Evolutionary conservation across 2,113 vertebrate genomes (phyloP).

Genomic region (Podarcis muralis): DNA sequence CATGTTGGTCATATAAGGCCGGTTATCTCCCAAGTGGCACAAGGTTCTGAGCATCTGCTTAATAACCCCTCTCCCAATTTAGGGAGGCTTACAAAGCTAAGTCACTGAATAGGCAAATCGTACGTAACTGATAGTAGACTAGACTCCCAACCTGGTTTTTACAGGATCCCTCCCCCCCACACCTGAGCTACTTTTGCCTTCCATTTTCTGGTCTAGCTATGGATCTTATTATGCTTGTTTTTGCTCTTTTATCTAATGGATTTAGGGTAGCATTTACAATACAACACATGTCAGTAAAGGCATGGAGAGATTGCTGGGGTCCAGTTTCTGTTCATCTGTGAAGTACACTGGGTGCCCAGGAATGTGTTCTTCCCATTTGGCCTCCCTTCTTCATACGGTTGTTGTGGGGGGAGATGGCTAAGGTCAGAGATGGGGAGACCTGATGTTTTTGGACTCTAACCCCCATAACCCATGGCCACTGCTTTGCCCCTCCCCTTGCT

Average conservation of each 20-base stretch:
- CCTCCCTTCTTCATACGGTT: not conserved
- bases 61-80: not conserved
- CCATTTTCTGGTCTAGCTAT: not conserved
- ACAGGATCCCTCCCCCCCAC: not conserved
- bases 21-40: too few species aligned
- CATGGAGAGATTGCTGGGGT: not conserved
- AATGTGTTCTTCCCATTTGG: not conserved
- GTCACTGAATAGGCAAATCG: not conserved
- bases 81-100: not conserved
- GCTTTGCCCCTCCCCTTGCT: too few species aligned
- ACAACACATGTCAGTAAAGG: too few species aligned
- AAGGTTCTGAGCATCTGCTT: not conserved
- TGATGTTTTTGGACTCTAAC: too few species aligned
- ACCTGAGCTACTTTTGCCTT: too few species aligned
- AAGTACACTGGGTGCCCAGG: not conserved
- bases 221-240: not conserved
- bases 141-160: not conserved
- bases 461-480: too few species aligned
- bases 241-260: not conserved
- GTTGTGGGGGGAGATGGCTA: not conserved
- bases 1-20: too few species aligned
- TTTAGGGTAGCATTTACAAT: too few species aligned
- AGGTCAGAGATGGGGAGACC: not conserved
- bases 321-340: not conserved
- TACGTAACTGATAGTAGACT: not conserved